Evolutionary conservation across 2,797 vertebrate genomes (phyloP), one percentile per base, ranked within the genome.

Genomic region (Cirrhinus molitorella): DNA sequence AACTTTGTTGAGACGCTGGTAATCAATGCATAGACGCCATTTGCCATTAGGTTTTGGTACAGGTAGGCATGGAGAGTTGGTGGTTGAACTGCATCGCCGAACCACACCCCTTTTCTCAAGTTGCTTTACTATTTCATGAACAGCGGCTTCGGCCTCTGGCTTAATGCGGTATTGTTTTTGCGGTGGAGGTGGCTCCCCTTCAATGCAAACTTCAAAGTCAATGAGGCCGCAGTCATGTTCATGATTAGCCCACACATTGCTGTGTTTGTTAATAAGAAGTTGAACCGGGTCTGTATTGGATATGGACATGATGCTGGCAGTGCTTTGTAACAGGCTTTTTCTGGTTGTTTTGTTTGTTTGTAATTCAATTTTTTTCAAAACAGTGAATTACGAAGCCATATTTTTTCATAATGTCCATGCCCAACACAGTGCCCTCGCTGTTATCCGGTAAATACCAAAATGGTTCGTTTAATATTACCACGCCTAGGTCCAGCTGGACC

Each of bases 381-480:
- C 49, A 51, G 2, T 85, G 83, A 16, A 76, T 66, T 1, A 80
- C 70, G 34, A 85, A 74, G 1, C 83, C 68, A 74, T 75, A 28
- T 23, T 75, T 80, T 19, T 28, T 19, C 68, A 85, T 85, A 1
- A 85, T 85, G 70, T 80, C 77, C 68, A 85, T 85, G 11, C 76
- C 77, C 25, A 85, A 23, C 5, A 85, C 59, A 55, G 83, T 85
- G 0, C 71, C 79, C 4, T 85, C 78, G 0, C 57, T 63, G 23
- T 85, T 85, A 28, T 37, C 37, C 11, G 63, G 79, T 10, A 85
- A 23, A 85, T 59, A 71, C 84, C 84, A 85, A 11, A 85, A 81
- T 0, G 8, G 51, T 11, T 85, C 79, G 23, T 68, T n/a, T 13
- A 84, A 11, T 0, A 79, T 17, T 47, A 55, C 45, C 11, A 70